These are phyloP conservation scores for Hycleus phaleratus DNA, from an alignment of 1,140 invertebrate species.

Conservation along the genomic window DNA sequence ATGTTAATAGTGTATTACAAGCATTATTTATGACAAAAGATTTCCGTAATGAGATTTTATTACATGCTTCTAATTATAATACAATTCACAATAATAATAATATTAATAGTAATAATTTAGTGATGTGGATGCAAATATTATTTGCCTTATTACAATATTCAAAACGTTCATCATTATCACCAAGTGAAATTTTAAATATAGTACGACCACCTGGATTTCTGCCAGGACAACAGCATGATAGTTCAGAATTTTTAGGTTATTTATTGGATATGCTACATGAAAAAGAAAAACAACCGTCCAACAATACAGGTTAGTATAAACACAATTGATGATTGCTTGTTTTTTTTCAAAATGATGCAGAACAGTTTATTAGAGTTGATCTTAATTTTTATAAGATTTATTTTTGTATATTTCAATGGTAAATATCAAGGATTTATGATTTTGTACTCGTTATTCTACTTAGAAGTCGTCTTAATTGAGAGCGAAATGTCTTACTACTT, in stretches of 20 bases:
- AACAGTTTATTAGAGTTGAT: too few relatives aligned
- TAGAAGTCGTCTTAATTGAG: too few relatives aligned
- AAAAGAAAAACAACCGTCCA: conserved; percentile 43
- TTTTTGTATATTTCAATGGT: too few relatives aligned
- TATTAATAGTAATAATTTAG: conserved; percentile 36
- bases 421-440: too few relatives aligned
- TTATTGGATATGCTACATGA: conserved; percentile 64
- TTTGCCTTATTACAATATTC: conserved; percentile 69
- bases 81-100: too few relatives aligned
- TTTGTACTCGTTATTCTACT: too few relatives aligned
- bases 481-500: too few relatives aligned
- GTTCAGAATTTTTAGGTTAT: conserved; percentile 78
- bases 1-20: conserved; percentile 80
- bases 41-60: conserved; percentile 55
- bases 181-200: conserved; percentile 56
- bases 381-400: too few relatives aligned
- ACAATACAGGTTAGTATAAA: too few relatives aligned
- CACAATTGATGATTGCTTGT: too few relatives aligned
- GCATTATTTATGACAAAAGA: conserved; percentile 72
- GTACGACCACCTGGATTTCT: conserved; percentile 69
- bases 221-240: conserved; percentile 73
- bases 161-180: conserved; percentile 54
- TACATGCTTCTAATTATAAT: conserved; percentile 19
- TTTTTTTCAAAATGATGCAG: too few relatives aligned
- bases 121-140: conserved; percentile 59